phyloP scores from a whole-genome alignment of 2,113 vertebrate genomes.

The Pterocles gutturalis region DNA sequence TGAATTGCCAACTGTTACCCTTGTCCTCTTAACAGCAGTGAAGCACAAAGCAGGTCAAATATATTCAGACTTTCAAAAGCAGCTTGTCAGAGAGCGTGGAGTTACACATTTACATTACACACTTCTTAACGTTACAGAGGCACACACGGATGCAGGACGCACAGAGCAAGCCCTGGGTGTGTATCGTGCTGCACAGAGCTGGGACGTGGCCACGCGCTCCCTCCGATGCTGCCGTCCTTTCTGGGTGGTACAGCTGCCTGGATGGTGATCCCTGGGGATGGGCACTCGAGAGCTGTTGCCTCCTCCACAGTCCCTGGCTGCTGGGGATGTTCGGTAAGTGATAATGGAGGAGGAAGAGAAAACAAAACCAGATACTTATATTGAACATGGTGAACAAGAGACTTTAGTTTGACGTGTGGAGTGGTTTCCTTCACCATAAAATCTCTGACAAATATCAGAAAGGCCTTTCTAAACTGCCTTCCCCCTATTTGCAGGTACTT shows the following conservation, averaged over 20 bases:
- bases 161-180: fast-evolving
- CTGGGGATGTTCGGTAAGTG: neutral
- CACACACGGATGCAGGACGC: fast-evolving
- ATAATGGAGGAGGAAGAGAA: neutral
- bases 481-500: neutral
- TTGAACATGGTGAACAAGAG: neutral
- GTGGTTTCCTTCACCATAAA: neutral
- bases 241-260: neutral
- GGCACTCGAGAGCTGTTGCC: neutral
- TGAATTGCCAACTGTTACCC: neutral
- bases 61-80: neutral
- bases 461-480: neutral
- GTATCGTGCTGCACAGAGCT: too few relatives aligned
- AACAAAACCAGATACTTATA: neutral
- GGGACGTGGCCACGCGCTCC: fast-evolving
- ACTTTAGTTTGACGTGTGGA: neutral
- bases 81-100: neutral
- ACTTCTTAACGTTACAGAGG: neutral
- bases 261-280: fast-evolving
- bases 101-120: fast-evolving
- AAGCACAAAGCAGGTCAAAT: neutral
- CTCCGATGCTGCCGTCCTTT: neutral
- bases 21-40: neutral
- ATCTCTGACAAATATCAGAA: neutral
- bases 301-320: neutral